Evolutionary conservation across 2,888 invertebrate genomes (phyloP), one percentile per base, ranked within the genome.

Genomic region (Pachydiplax longipennis): DNA sequence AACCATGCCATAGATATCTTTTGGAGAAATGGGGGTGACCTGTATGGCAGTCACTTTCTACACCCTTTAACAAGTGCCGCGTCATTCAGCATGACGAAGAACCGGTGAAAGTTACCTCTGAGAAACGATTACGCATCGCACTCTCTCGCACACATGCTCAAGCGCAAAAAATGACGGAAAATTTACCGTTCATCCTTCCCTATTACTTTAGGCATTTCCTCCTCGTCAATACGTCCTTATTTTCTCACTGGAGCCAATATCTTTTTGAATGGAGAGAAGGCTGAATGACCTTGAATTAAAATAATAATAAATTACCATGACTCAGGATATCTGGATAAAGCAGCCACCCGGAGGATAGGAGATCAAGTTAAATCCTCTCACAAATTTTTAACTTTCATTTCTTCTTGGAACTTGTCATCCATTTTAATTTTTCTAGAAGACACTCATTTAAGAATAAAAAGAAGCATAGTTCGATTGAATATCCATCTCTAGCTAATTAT

Each of bases 11-110:
- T 31, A 73, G 31, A 73, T 25, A 31, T 87, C 65, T 40, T 65
- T n/a, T n/a, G 13, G 22, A 8, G 37, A 87, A 31, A 22, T 31
- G 25, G 40, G 87, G 35, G 13, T 35, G 61, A 61, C 58, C 87
- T 61, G 65, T 61, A 10, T 1, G 37, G 61, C 65, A 65, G 87
- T 87, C 87, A 87, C 87, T 87, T 87, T 87, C 87, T 87, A 65
- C 37, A 40, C 13, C 87, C 61, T 58, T 87, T 37, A 58, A 58
- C 5, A 61, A n/a, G 87, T 61, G 87, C 61, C 35, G 35, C 37
- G 6, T 31, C 31, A 73, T 73, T 25, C 25, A 25, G 58, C 87
- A 40, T 87, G 87, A 87, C 61, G 61, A 87, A 61, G 87, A 58
- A 53, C 53, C 18, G 87, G 87, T 87, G 87, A 87, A 87, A 87